Evolutionary conservation across 2,113 vertebrate species (phyloP).

Genomic region (Protobothrops mucrosquamatus): DNA sequence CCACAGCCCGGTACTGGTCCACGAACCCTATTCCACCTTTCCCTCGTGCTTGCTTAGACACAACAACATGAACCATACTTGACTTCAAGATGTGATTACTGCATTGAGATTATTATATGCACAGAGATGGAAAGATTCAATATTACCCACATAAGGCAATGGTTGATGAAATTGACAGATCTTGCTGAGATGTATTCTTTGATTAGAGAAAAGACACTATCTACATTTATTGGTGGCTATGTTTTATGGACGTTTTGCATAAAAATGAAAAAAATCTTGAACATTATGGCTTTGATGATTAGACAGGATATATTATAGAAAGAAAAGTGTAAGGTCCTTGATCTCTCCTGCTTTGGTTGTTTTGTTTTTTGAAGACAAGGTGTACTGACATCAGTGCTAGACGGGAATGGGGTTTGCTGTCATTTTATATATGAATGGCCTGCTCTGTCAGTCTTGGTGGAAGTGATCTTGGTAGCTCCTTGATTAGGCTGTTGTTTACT

Average conservation of each 20-base stretch:
- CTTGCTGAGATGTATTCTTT: not conserved
- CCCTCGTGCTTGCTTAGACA: not conserved
- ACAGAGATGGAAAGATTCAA: not conserved
- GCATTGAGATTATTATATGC: not conserved
- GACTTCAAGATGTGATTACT: not conserved
- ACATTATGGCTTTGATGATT: not conserved
- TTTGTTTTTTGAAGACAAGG: not conserved
- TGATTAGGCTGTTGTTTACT: not conserved
- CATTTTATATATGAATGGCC: not conserved
- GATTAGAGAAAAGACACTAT: not conserved
- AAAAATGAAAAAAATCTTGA: not conserved
- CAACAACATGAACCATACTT: not conserved
- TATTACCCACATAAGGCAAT: not conserved
- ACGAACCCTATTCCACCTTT: not conserved
- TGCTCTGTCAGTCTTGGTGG: not conserved
- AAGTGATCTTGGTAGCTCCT: not conserved
- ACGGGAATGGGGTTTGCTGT: not conserved
- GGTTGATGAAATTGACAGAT: not conserved
- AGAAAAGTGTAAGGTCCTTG: not conserved
- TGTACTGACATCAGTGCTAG: not conserved
- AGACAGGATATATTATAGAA: not conserved
- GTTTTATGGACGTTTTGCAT: not conserved
- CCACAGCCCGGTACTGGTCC: too few relatives aligned
- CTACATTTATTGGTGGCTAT: not conserved
- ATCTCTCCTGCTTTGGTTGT: not conserved